These are phyloP conservation scores for Oostethus manadensis DNA, from an alignment of 2,113 vertebrate species.

Conservation along the genomic window DNA sequence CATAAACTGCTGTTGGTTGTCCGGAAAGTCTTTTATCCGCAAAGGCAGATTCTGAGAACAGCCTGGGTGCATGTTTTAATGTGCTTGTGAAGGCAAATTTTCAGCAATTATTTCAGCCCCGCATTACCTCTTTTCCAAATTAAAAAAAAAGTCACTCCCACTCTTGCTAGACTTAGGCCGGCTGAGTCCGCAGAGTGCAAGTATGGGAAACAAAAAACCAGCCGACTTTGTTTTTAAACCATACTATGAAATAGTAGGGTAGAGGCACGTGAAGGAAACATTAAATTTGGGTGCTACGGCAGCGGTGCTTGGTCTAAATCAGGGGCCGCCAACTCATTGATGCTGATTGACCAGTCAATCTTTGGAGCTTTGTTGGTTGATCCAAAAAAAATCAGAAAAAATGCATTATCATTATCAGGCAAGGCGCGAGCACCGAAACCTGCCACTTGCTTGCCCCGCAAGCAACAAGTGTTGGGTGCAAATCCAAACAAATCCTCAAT, in stretches of 20 bases:
- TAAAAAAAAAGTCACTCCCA: conserved; percentile 17
- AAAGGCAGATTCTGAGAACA: conserved; percentile 23
- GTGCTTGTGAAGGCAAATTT: conserved; percentile 42
- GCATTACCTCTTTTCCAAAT: conserved; percentile 15
- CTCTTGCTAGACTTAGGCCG: conserved; percentile 34
- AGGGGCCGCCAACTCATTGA: too few species aligned
- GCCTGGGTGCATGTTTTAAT: conserved; percentile 10
- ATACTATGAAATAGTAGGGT: conserved; percentile 12
- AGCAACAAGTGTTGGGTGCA: too few species aligned
- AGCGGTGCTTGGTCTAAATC: too few species aligned
- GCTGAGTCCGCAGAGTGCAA: conserved; percentile 22
- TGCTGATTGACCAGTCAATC: too few species aligned
- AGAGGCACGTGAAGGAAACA: conserved; percentile 3
- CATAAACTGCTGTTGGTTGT: conserved; percentile 20
- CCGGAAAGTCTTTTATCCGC: conserved; percentile 35
- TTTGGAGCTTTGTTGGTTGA: too few species aligned
- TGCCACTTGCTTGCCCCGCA: too few species aligned
- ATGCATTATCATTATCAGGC: too few species aligned
- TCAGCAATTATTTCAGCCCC: conserved; percentile 22
- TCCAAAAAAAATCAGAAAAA: too few species aligned
- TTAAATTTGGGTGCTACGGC: too few species aligned
- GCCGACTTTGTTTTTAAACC: conserved; percentile 33
- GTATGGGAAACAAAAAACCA: conserved; percentile 28
- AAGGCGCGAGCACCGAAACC: too few species aligned
- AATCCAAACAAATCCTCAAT: too few species aligned